phyloP scores from a whole-genome alignment of 2,888 invertebrate species.

The Amaurobius ferox region DNA sequence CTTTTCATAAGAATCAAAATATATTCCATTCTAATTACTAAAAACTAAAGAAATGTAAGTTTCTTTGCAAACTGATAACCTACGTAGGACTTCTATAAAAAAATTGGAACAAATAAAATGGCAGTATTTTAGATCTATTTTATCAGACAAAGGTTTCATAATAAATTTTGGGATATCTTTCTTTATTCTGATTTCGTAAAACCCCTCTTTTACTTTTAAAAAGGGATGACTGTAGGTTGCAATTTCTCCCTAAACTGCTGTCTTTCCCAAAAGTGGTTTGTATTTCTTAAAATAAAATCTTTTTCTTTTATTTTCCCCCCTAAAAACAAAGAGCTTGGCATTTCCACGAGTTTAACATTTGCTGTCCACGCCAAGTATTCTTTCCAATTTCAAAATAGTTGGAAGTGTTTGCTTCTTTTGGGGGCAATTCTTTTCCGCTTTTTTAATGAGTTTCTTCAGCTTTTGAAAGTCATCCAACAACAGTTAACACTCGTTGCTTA shows the following conservation, averaged over 20 bases:
- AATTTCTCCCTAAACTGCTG: constrained; percentile 67
- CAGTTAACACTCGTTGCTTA: constrained; percentile 12
- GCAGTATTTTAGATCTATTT: too few relatives aligned
- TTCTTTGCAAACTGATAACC: too few relatives aligned
- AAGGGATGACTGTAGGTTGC: constrained; percentile 57
- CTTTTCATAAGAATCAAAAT: too few relatives aligned
- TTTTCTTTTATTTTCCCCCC: constrained; percentile 65
- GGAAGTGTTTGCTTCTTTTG: constrained; percentile 67
- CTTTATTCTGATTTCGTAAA: too few relatives aligned
- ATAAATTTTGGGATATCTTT: too few relatives aligned
- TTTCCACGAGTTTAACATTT: constrained; percentile 63
- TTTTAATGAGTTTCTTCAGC: constrained; percentile 57
- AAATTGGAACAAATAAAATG: too few relatives aligned
- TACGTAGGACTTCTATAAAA: too few relatives aligned
- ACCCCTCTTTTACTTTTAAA: constrained; percentile 31
- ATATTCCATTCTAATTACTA: too few relatives aligned
- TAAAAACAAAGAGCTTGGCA: constrained; percentile 60
- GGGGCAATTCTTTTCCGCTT: constrained; percentile 24
- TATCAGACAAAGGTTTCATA: too few relatives aligned
- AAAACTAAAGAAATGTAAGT: too few relatives aligned
- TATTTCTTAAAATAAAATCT: constrained; percentile 57
- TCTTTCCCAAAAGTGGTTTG: constrained; percentile 50
- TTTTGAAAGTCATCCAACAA: constrained; percentile 18
- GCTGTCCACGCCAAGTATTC: constrained; percentile 65
- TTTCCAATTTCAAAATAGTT: constrained; percentile 72